Evolutionary conservation across 2,888 invertebrate genomes (phyloP).

Genomic region (Cepaea hortensis): DNA sequence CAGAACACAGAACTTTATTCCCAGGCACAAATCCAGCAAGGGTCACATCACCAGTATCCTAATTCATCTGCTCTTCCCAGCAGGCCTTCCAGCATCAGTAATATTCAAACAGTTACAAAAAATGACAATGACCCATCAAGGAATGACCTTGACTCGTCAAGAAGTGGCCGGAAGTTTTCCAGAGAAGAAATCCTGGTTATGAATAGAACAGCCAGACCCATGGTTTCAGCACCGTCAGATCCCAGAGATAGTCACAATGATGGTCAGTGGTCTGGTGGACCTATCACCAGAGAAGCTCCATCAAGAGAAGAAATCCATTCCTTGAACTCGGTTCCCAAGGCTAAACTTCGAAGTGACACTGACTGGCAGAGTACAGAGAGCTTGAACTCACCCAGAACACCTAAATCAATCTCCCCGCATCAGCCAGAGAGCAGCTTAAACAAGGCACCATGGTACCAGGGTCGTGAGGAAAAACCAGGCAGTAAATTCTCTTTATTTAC

Average conservation of each 20-base stretch:
- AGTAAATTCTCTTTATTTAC: constrained; percentile 55
- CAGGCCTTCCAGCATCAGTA: constrained; percentile 10
- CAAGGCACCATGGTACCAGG: background rate
- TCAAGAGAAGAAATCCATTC: constrained; percentile 62
- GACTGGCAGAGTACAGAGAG: constrained; percentile 55
- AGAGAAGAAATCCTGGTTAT: constrained; percentile 66
- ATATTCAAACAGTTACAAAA: background rate
- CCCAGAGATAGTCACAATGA: background rate
- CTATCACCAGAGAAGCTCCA: constrained; percentile 58
- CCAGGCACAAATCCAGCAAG: background rate
- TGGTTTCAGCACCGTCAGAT: constrained; percentile 50
- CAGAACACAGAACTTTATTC: background rate
- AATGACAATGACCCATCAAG: background rate
- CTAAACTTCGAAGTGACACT: constrained; percentile 55
- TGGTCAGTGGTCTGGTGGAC: background rate
- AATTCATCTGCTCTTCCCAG: constrained; percentile 12
- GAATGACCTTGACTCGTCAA: background rate
- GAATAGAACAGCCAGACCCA: constrained; percentile 67
- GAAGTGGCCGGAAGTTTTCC: constrained; percentile 47
- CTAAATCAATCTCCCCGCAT: background rate
- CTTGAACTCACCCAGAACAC: background rate
- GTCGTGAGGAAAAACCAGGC: background rate
- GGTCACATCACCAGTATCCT: background rate
- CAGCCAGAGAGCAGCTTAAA: background rate
- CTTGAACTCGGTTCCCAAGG: constrained; percentile 69